Evolutionary conservation across 2,888 invertebrate species (phyloP).

Genomic region (Mesorhabditis belari): DNA sequence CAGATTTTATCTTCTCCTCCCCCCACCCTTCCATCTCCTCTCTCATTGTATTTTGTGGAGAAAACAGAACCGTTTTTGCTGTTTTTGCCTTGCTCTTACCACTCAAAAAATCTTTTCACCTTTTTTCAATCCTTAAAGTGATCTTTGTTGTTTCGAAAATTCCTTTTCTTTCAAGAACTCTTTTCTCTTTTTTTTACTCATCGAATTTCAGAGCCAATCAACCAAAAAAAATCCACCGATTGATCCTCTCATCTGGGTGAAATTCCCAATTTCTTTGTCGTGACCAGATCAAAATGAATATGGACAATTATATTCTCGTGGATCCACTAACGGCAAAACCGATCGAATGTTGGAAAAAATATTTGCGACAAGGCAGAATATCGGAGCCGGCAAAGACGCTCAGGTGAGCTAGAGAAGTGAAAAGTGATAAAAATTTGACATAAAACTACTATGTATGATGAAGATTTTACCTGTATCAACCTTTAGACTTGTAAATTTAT

Average conservation of each 20-base stretch:
- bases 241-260: background rate
- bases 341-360: conserved; percentile 50
- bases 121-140: no score
- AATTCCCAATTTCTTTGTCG: conserved; percentile 26
- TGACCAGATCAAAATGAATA: conserved; percentile 41
- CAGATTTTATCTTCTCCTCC: no score
- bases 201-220: background rate
- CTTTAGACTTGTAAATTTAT: no score
- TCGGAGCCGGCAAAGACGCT: conserved; percentile 46
- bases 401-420: conserved; percentile 16
- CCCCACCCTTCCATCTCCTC: no score
- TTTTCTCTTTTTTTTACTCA: background rate
- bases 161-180: background rate
- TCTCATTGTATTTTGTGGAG: no score
- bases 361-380: conserved; percentile 45
- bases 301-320: conserved; percentile 40
- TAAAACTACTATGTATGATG: background rate
- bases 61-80: no score
- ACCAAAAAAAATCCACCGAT: background rate
- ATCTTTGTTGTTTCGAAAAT: no score
- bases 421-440: background rate
- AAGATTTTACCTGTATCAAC: no score
- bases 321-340: conserved; percentile 46
- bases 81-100: no score
- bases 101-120: no score